Evolutionary conservation across 2,113 vertebrate species (phyloP).

Genomic region (Menura novaehollandiae): DNA sequence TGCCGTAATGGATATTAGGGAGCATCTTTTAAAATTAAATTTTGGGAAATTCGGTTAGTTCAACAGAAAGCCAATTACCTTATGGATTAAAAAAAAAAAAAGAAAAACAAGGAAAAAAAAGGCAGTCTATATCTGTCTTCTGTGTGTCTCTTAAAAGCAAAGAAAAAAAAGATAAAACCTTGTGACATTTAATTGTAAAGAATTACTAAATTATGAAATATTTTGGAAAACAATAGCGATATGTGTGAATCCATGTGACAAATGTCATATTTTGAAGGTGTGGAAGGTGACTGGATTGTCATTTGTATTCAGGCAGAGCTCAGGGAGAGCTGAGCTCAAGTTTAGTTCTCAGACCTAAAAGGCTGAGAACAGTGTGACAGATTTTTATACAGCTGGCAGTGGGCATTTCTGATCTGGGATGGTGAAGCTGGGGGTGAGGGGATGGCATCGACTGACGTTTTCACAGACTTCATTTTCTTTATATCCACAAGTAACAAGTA

Average conservation of each 20-base stretch:
- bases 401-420: background rate
- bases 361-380: background rate
- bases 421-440: background rate
- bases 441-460: background rate
- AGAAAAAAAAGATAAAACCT: background rate
- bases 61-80: slow-evolving; percentile 77
- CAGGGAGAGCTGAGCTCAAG: background rate
- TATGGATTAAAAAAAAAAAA: slow-evolving; percentile 63
- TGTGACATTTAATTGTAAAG: background rate
- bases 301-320: background rate
- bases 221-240: background rate
- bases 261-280: background rate
- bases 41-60: slow-evolving; percentile 79
- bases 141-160: background rate
- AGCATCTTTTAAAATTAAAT: slow-evolving; percentile 79
- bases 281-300: background rate
- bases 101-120: background rate
- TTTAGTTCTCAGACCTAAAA: background rate
- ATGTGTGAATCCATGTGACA: background rate
- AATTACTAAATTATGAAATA: background rate
- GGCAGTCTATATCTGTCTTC: background rate
- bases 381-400: background rate
- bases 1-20: slow-evolving; percentile 72
- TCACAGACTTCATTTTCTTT: background rate
- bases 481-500: background rate